Evolutionary conservation across 2,888 invertebrate species (phyloP).

Genomic region (Carcina quercana): DNA sequence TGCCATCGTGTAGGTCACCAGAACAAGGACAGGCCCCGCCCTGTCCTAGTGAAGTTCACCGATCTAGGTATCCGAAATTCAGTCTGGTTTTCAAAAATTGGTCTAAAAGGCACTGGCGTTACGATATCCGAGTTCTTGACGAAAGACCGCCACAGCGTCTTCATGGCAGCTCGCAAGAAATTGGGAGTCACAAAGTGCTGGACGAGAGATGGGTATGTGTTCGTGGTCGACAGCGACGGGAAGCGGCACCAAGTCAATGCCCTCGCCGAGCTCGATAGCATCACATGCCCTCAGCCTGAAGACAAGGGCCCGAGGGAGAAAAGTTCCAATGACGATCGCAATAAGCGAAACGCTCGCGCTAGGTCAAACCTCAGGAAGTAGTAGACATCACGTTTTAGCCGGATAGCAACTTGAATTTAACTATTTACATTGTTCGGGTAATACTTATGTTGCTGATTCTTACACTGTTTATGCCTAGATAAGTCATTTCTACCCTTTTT

Average conservation of each 20-base stretch:
- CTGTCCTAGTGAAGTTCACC: conserved; percentile 4
- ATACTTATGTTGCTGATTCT: no score
- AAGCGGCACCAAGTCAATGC: conserved; percentile 1
- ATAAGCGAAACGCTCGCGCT: no score
- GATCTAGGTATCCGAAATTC: background rate
- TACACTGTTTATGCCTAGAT: no score
- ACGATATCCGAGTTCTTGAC: conserved; percentile 7
- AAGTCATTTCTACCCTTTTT: no score
- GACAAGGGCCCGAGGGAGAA: no score
- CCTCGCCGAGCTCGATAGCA: conserved; percentile 1
- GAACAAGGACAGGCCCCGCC: background rate
- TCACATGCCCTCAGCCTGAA: no score
- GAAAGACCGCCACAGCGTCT: background rate
- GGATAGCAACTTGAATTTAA: no score
- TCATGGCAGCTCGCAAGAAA: conserved; percentile 4
- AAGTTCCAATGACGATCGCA: no score
- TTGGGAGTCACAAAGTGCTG: conserved; percentile 9
- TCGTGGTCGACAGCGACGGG: background rate
- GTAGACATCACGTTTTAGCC: no score
- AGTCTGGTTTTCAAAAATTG: conserved; percentile 7
- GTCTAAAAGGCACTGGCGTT: conserved; percentile 3
- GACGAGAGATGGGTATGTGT: conserved; percentile 5
- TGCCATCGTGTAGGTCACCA: conserved; percentile 1
- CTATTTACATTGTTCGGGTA: no score
- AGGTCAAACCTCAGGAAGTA: no score